phyloP scores from a whole-genome alignment of 2,797 vertebrate genomes.

The Crocidura indochinensis region DNA sequence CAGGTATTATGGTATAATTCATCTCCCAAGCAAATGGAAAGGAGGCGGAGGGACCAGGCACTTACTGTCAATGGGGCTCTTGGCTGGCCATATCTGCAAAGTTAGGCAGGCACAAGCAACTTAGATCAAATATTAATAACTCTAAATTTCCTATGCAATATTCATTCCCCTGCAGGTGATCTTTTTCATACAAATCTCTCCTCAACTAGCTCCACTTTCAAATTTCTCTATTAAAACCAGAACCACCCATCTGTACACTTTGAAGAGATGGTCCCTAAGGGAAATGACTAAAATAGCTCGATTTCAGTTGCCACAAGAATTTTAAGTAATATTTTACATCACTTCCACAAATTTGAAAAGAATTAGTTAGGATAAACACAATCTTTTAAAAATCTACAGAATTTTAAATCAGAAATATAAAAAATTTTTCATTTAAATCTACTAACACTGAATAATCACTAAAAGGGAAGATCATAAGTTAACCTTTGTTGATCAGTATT shows the following conservation, averaged over 20 bases:
- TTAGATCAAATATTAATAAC: conserved; percentile 76
- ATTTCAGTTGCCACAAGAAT: conserved; percentile 57
- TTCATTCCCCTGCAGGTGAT: conserved; percentile 65
- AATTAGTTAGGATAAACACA: conserved; percentile 14
- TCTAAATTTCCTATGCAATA: conserved; percentile 75
- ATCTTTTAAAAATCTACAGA: conserved; percentile 40
- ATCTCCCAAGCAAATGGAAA: background rate
- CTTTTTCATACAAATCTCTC: conserved; percentile 67
- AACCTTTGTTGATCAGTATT: background rate
- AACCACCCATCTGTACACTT: conserved; percentile 33
- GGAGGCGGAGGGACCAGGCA: background rate
- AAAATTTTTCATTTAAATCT: conserved; percentile 29
- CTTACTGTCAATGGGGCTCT: background rate
- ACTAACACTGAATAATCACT: background rate
- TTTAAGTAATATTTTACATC: conserved; percentile 69
- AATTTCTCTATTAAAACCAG: conserved; percentile 59
- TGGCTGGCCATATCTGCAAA: conserved; percentile 2
- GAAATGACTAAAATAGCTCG: conserved; percentile 64
- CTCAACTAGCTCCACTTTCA: conserved; percentile 59
- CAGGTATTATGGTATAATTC: background rate
- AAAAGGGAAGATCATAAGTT: background rate
- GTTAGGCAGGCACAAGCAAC: conserved; percentile 4
- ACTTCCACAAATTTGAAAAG: conserved; percentile 56
- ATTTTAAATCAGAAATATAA: conserved; percentile 20
- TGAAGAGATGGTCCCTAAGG: conserved; percentile 55